Evolutionary conservation across 2,888 invertebrate species (phyloP), one percentile per base, ranked within the genome.

Genomic region (Eristalis arbustorum): DNA sequence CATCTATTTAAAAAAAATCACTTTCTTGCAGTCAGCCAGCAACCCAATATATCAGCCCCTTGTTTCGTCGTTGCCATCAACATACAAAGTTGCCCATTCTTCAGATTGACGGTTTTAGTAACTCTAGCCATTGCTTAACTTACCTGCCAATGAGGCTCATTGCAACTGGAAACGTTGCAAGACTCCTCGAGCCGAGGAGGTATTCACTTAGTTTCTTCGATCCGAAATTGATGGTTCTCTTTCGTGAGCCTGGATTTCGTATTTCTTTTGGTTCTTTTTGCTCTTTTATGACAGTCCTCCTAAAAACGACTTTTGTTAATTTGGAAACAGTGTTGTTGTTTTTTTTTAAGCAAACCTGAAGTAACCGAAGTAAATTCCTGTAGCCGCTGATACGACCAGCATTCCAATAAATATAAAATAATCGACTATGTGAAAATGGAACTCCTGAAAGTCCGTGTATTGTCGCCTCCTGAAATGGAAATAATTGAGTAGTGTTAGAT

Each of bases 121-220:
- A 75, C 74, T 75, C 63, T 28, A 49, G 83, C 67, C 57, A 66
- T 14, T 62, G 0, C 14, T 2, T 56, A 42, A 76, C 88, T 89
- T 72, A 96, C 97, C 96, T 96, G 75, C 97, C 97, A 90, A 98
- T 95, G 42, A 98, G 94, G 10, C 97, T 97, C 94, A 97, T 96
- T 28, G 97, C 96, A 18, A 98, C 97, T 0, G 98, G 98, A 90
- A 97, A 96, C 0, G 96, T 95, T 81, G 95, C 94, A 94, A 97
- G 94, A 79, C 95, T 94, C 89, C 95, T 94, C 78, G 96, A 96
- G 40, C 97, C 97, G 84, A 97, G 94, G 71, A 98, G 93, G 91
- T 97, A 97, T 90, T 96, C 96, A 89, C 94, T 93, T 92, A 96
- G 91, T 91, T 95, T 94, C 89, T 93, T 92, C 88, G 95, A 91